Base-by-base conservation (phyloP, 2,888 invertebrate genomes). In the Rotaria sp. region DNA sequence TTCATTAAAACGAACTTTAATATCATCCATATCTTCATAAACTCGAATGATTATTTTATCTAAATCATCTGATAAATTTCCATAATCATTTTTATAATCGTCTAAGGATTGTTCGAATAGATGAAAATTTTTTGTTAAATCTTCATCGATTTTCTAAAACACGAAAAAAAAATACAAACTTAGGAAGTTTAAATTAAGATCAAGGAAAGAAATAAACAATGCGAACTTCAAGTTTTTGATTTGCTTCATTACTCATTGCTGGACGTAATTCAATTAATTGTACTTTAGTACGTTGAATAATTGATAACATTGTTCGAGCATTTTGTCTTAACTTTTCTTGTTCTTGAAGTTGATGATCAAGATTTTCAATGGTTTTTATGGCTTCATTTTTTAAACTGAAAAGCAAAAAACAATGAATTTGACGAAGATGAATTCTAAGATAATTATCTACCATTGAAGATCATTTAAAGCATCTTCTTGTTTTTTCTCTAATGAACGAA, bases 261-360 rank as follows among this genome's bases (percentile, higher is more conserved):
- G 80, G 80, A 45, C 21, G 26, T 26, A 80, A 38, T 80, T 80
- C 80, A 80, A 80, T 80, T 13, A 80, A n/a, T 45, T 45, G 41
- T 15, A 80, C 26, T 80, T 80, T 80, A 13, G 15, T 45, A 80
- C 80, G 80, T 80, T 80, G 80, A n/a, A 80, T 2, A 13, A 45
- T 13, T 80, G 80, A 24, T 26, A 35, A 80, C 11, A 80, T 80
- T 4, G 45, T 13, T 80, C 80, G 80, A 45, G 80, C 26, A n/a
- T 80, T 80, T 80, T 80, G 80, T 80, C 80, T 5, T 45, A 80
- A n/a, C 45, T 45, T 80, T 45, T 80, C 80, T 80, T 80, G 80
- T 80, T 80, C 80, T 80, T 80, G 80, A 45, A 45, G 13, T 80
- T 80, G 80, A 3, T 45, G 41, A 80, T 80, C 45, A 13, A 80